These are phyloP conservation scores for Troides aeacus DNA, from an alignment of 2,888 invertebrate species.

Conservation along the genomic window DNA sequence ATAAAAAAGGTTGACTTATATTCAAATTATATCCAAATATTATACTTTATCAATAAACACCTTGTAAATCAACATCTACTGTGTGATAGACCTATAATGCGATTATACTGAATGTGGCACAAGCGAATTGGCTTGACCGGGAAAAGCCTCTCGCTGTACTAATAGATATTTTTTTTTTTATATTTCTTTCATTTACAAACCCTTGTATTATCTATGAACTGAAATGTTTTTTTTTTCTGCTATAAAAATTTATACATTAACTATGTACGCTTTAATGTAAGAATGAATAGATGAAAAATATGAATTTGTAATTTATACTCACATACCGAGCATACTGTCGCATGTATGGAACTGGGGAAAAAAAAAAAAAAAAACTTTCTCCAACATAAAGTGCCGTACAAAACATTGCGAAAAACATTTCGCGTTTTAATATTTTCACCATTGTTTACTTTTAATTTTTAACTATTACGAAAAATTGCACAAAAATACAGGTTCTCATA, in stretches of 20 bases:
- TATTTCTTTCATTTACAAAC: neutral
- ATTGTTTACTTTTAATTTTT: slow-evolving; percentile 26
- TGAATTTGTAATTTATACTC: slow-evolving; percentile 17
- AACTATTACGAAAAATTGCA: slow-evolving; percentile 20
- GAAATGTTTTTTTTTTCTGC: neutral
- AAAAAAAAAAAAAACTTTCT: slow-evolving; percentile 24
- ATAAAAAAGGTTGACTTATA: neutral
- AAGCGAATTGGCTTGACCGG: slow-evolving; percentile 1
- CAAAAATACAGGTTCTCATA: slow-evolving; percentile 7
- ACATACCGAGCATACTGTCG: slow-evolving; percentile 20
- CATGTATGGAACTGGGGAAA: slow-evolving; percentile 9
- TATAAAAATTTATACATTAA: neutral
- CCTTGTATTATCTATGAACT: neutral
- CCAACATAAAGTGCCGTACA: slow-evolving; percentile 20
- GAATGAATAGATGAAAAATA: slow-evolving; percentile 15
- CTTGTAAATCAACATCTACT: neutral
- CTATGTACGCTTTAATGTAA: neutral
- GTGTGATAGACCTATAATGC: slow-evolving; percentile 1
- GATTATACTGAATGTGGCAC: neutral
- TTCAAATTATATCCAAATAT: neutral
- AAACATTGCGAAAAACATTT: slow-evolving; percentile 23
- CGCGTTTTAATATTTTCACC: slow-evolving; percentile 18
- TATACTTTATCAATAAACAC: neutral
- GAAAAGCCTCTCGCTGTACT: neutral
- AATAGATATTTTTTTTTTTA: neutral